phyloP scores from a whole-genome alignment of 2,888 invertebrate genomes.

The Oligia latruncula region DNA sequence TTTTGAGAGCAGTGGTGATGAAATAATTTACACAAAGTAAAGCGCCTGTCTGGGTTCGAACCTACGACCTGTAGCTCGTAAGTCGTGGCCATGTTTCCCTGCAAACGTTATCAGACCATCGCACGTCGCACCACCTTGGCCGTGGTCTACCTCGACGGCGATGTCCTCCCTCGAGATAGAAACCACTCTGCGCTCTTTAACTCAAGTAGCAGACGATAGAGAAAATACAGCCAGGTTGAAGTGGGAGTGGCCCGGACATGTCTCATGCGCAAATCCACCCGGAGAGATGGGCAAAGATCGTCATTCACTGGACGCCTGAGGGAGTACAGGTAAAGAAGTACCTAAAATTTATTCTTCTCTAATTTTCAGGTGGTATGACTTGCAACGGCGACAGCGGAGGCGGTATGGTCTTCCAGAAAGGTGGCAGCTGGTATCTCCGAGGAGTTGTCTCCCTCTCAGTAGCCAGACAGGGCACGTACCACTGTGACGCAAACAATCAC shows the following conservation, averaged over 20 bases:
- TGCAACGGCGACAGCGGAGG: slow-evolving; percentile 90
- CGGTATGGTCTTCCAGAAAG: slow-evolving; percentile 86
- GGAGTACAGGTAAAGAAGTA: background rate
- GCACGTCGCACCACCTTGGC: background rate
- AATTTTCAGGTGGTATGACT: slow-evolving; percentile 87
- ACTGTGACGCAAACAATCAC: slow-evolving; percentile 90
- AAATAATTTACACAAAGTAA: too few relatives aligned
- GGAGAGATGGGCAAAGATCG: background rate
- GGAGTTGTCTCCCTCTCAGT: slow-evolving; percentile 90
- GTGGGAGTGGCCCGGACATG: background rate
- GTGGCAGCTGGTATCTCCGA: slow-evolving; percentile 83
- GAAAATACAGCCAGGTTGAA: background rate
- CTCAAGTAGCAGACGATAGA: background rate
- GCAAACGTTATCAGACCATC: background rate
- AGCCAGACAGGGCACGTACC: slow-evolving; percentile 87
- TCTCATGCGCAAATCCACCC: background rate
- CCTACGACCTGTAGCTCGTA: too few relatives aligned
- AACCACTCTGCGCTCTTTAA: background rate
- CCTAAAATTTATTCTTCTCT: background rate
- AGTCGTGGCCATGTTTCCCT: background rate
- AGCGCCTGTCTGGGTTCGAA: too few relatives aligned
- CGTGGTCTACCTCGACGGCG: background rate
- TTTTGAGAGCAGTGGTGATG: too few relatives aligned
- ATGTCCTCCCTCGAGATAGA: background rate
- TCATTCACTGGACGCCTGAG: background rate